Conservation (phyloP, 2,113 vertebrate species). For the Circaetus cinerascens region DNA sequence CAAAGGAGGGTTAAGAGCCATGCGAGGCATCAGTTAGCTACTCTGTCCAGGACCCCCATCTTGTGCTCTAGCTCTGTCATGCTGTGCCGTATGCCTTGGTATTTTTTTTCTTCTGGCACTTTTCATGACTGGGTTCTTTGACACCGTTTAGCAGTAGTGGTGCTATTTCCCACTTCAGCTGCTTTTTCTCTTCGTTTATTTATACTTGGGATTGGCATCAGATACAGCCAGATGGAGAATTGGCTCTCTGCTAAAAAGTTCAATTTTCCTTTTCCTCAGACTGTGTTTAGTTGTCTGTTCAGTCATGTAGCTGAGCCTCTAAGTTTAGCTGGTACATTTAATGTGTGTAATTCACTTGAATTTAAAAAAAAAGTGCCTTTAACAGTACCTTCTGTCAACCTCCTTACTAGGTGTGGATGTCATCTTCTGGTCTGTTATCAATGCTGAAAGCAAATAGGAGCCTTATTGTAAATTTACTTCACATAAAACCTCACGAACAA, state of each 20-base stretch:
- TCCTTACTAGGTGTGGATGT: not conserved
- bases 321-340: conserved; percentile 12
- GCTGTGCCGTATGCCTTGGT: not conserved
- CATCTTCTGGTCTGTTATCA: not conserved
- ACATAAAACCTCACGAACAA: not conserved
- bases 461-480: not conserved
- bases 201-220: conserved; percentile 3
- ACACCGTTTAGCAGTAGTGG: not conserved
- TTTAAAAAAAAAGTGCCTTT: not conserved
- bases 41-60: not conserved
- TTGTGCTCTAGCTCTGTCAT: not conserved
- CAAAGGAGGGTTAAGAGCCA: not conserved
- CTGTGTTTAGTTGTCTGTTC: not conserved
- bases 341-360: not conserved
- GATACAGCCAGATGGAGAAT: conserved; percentile 23
- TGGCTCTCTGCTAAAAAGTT: not conserved
- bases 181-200: not conserved
- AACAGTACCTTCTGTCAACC: not conserved
- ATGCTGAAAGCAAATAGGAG: not conserved
- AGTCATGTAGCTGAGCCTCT: not conserved
- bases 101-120: not conserved
- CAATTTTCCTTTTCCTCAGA: not conserved
- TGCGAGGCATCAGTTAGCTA: not conserved
- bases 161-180: not conserved
- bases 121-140: not conserved